phyloP scores from a whole-genome alignment of 2,113 vertebrate species.

The Macquaria australasica region DNA sequence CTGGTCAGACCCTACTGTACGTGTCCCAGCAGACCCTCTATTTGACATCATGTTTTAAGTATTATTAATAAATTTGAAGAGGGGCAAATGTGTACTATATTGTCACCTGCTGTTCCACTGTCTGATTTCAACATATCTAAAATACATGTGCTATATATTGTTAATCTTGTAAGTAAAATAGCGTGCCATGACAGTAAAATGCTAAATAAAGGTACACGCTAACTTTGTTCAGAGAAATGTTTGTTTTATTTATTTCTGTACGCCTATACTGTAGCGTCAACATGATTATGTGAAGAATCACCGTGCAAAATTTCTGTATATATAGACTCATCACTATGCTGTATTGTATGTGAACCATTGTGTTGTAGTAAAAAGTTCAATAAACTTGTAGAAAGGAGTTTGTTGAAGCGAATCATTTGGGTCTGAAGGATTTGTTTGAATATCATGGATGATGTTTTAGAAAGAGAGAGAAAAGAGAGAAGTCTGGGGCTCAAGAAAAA shows the following conservation, averaged over 20 bases:
- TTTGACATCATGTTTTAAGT: slow-evolving; percentile 60
- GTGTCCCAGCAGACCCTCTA: slow-evolving; percentile 53
- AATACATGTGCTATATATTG: slow-evolving; percentile 79
- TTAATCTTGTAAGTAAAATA: slow-evolving; percentile 79
- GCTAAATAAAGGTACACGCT: slow-evolving; percentile 54
- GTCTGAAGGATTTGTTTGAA: neutral
- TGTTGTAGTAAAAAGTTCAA: slow-evolving; percentile 80
- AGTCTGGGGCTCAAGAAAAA: neutral
- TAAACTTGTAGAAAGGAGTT: slow-evolving; percentile 78
- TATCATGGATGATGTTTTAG: neutral
- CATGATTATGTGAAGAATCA: slow-evolving; percentile 71
- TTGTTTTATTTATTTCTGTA: slow-evolving; percentile 78
- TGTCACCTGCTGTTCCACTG: slow-evolving; percentile 66
- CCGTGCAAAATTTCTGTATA: slow-evolving; percentile 72
- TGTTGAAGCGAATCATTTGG: slow-evolving; percentile 17
- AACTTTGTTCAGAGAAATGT: slow-evolving; percentile 70
- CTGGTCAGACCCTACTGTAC: slow-evolving; percentile 64
- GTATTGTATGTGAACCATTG: slow-evolving; percentile 77
- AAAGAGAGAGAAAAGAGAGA: neutral
- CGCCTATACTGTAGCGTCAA: slow-evolving; percentile 72
- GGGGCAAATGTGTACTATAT: slow-evolving; percentile 62
- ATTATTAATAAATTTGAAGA: slow-evolving; percentile 32
- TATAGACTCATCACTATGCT: slow-evolving; percentile 75
- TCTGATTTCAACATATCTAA: slow-evolving; percentile 77
- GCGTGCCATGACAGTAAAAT: slow-evolving; percentile 59